phyloP scores from a whole-genome alignment of 2,888 invertebrate species.

The Agrotis clavis region DNA sequence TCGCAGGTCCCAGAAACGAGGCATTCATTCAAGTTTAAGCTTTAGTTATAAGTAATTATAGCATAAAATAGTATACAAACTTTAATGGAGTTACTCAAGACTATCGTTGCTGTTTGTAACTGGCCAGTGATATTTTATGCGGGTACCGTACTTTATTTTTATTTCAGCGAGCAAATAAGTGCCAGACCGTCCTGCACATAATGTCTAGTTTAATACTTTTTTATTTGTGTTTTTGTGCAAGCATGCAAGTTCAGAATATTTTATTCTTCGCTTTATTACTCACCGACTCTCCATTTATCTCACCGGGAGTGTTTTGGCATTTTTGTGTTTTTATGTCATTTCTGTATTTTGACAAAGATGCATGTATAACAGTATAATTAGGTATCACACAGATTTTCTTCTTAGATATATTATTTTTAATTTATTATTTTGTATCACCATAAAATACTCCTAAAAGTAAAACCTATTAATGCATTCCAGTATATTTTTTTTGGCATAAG shows the following conservation, averaged over 20 bases:
- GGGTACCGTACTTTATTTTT: conserved; percentile 25
- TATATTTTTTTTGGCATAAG: too few species aligned
- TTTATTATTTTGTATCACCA: too few species aligned
- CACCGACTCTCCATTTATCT: conserved; percentile 1
- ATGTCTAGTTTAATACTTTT: conserved; percentile 15
- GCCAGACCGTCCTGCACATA: conserved; percentile 30
- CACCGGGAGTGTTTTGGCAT: not conserved
- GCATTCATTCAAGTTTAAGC: not conserved
- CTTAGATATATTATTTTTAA: too few species aligned
- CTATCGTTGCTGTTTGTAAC: not conserved
- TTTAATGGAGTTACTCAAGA: not conserved
- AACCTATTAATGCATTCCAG: too few species aligned
- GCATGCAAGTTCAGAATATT: conserved; percentile 17
- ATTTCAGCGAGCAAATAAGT: conserved; percentile 15
- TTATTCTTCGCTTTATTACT: conserved; percentile 17
- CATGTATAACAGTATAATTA: too few species aligned
- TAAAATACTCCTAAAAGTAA: too few species aligned
- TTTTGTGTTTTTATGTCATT: not conserved
- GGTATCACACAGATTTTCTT: too few species aligned
- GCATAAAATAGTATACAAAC: not conserved
- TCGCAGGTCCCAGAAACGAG: not conserved
- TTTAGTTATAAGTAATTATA: not conserved
- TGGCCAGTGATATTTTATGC: conserved; percentile 10
- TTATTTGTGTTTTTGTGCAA: conserved; percentile 27
- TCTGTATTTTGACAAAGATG: too few species aligned